Base-by-base conservation (phyloP, 2,888 invertebrate species). In the Brenthis hecate region DNA sequence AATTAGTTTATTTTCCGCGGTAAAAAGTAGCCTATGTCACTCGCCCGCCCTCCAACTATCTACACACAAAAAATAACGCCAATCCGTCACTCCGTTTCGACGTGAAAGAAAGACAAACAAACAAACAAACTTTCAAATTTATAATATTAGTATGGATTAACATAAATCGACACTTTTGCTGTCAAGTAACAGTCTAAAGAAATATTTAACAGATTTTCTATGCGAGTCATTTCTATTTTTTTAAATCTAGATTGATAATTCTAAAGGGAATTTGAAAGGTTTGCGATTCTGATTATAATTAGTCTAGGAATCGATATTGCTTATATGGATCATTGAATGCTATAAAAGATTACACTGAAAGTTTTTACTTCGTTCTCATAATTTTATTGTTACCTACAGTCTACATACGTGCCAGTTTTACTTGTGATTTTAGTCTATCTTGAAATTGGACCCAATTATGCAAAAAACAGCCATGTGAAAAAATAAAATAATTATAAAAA, bases 221-320 rank as follows among this genome's bases (percentile, higher is more conserved):
- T 53, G 13, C 4, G 5, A 61, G 43, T 61, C 51, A 55, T 32
- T 55, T 62, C 53, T 66, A 57, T 58, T 69, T 50, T 23, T 47
- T 68, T 47, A 13, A 48, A 48, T 53, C 63, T 66, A 61, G 56
- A 56, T 60, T 58, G 28, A 51, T 57, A 66, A 66, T 69, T 60
- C 64, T 69, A 62, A 53, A 65, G 55, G 71, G 67, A 76, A 82
- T 83, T 76, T 74, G 77, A 73, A 80, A 80, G 72, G 77, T 76
- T 74, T 73, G 75, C 79, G 78, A 85, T 86, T 82, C 81, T 77
- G 80, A 79, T 19, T 19, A 19, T 81, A 77, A 78, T 81, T 83
- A 81, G 88, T 86, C 86, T 71, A 69, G 83, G 87, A 87, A 89
- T 81, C 79, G 77, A 79, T 80, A 81, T 81, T 81, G 83, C 81